phyloP scores from a whole-genome alignment of 2,113 vertebrate genomes.

The Leucopternis melanops region DNA sequence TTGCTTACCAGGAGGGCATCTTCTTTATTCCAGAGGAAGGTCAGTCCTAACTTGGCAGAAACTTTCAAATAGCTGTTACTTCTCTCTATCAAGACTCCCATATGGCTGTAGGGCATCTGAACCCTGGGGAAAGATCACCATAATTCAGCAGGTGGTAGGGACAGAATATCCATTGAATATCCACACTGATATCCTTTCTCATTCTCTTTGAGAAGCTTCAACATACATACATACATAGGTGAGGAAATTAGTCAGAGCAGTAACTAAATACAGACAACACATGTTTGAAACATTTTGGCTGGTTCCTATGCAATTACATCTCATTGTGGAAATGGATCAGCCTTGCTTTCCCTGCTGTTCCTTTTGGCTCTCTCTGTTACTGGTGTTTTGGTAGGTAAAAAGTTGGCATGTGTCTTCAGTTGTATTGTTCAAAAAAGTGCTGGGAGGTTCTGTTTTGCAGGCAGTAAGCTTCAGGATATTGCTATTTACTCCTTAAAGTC shows the following conservation, averaged over 20 bases:
- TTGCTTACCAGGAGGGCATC: conserved; percentile 78
- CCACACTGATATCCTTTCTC: neutral
- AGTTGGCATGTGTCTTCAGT: neutral
- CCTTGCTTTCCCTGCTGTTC: neutral
- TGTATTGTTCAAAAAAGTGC: neutral
- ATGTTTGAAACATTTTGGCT: neutral
- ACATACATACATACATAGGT: rapidly evolving
- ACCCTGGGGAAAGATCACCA: conserved; percentile 53
- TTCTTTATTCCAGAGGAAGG: conserved; percentile 76
- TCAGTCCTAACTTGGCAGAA: conserved; percentile 77
- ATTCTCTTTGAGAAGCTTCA: neutral
- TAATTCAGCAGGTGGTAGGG: neutral
- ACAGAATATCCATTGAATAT: neutral
- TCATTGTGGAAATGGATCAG: neutral
- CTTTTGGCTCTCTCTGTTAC: neutral
- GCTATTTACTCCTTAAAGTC: neutral
- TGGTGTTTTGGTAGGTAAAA: neutral
- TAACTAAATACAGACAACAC: neutral
- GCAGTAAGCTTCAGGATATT: neutral
- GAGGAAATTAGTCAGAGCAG: neutral
- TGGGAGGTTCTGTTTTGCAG: neutral
- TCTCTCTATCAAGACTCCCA: conserved; percentile 75
- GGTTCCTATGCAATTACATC: neutral
- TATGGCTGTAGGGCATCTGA: conserved; percentile 74
- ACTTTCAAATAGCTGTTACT: conserved; percentile 71